Percentiles rank a stretch among this genome's conserved stretches.
These are phyloP conservation scores for Epinephelus coioides DNA, from an alignment of 2,797 vertebrate species.

Conservation along the genomic window DNA sequence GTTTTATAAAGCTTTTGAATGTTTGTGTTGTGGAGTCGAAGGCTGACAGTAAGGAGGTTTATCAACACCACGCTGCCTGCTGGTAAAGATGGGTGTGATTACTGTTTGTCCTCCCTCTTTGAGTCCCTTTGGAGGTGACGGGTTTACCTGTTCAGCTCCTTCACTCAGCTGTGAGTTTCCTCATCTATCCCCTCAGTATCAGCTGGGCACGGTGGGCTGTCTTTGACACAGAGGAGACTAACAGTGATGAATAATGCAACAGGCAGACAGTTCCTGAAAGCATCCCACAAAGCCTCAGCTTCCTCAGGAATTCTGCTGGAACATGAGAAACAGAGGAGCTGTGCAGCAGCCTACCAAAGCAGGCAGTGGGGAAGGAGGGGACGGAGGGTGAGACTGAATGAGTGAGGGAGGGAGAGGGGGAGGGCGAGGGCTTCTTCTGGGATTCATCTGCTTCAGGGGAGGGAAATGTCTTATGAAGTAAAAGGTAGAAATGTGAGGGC, in stretches of 20 bases:
- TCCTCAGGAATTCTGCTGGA: slow-evolving; percentile 78
- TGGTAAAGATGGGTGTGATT: slow-evolving; percentile 19
- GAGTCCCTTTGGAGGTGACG: slow-evolving; percentile 47
- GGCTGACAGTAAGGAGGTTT: neutral
- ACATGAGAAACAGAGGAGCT: slow-evolving; percentile 69
- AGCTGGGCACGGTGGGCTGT: slow-evolving; percentile 66
- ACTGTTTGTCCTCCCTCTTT: slow-evolving; percentile 28
- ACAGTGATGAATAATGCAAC: slow-evolving; percentile 83
- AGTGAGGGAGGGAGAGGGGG: slow-evolving; percentile 6
- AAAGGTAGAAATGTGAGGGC: slow-evolving; percentile 73
- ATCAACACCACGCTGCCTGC: slow-evolving; percentile 21
- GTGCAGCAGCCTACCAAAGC: slow-evolving; percentile 55
- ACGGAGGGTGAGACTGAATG: slow-evolving; percentile 14
- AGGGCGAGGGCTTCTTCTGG: slow-evolving; percentile 63
- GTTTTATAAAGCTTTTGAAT: neutral
- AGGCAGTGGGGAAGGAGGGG: neutral
- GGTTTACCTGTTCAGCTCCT: slow-evolving; percentile 53
- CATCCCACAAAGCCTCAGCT: slow-evolving; percentile 75
- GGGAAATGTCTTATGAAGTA: slow-evolving; percentile 80
- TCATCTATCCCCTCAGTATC: slow-evolving; percentile 59
- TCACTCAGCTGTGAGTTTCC: slow-evolving; percentile 48
- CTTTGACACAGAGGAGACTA: slow-evolving; percentile 74
- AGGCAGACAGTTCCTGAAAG: slow-evolving; percentile 81
- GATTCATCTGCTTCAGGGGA: slow-evolving; percentile 73
- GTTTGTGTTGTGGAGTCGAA: slow-evolving; percentile 20